phyloP scores from a whole-genome alignment of 2,888 invertebrate genomes.

The Lithophane ornitopus region DNA sequence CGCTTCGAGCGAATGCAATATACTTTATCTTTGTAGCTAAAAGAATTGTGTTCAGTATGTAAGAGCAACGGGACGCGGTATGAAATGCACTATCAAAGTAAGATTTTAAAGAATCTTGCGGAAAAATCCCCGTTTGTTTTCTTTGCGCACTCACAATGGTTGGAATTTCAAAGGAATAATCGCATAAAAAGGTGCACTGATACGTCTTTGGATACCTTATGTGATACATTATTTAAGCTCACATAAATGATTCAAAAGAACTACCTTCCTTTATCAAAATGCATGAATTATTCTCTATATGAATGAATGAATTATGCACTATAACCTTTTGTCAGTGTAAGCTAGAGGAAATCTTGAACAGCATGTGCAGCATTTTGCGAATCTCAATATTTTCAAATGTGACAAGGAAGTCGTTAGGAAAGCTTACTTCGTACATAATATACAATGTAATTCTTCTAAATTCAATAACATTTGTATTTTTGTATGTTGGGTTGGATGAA shows the following conservation, averaged over 20 bases:
- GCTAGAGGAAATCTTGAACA: not conserved
- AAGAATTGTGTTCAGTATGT: slow-evolving; percentile 33
- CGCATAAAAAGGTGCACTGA: not conserved
- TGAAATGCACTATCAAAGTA: slow-evolving; percentile 27
- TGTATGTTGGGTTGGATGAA: too few species aligned
- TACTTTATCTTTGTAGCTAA: slow-evolving; percentile 12
- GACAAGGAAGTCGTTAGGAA: not conserved
- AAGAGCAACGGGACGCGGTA: slow-evolving; percentile 24
- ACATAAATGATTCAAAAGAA: not conserved
- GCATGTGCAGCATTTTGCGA: too few species aligned
- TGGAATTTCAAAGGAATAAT: slow-evolving; percentile 13
- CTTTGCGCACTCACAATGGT: slow-evolving; percentile 1
- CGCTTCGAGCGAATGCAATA: slow-evolving; percentile 17
- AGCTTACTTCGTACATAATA: not conserved
- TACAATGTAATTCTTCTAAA: not conserved
- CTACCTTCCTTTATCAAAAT: not conserved
- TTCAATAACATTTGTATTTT: not conserved
- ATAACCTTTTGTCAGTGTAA: not conserved
- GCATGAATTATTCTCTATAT: not conserved
- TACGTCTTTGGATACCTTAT: not conserved
- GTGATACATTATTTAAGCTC: not conserved
- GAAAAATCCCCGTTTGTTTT: not conserved
- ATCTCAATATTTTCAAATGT: not conserved
- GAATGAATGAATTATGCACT: too few species aligned
- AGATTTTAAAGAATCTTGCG: slow-evolving; percentile 7